Conservation (phyloP, 1,140 invertebrate species). For the Ganaspis sp. region DNA sequence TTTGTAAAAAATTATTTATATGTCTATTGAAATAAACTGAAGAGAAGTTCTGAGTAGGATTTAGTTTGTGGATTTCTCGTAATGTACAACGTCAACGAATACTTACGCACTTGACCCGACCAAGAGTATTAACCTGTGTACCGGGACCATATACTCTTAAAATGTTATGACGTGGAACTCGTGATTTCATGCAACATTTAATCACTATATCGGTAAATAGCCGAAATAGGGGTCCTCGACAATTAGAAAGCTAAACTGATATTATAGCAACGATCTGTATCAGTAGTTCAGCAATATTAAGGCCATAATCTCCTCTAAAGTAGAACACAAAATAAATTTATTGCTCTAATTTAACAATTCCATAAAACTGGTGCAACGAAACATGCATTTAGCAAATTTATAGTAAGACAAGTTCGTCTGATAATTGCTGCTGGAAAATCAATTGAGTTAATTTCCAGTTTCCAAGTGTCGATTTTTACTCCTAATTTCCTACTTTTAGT, state of each 20-base stretch:
- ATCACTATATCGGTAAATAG: conserved; percentile 73
- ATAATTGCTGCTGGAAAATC: too few relatives aligned
- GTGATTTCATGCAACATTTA: conserved; percentile 76
- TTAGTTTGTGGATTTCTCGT: too few relatives aligned
- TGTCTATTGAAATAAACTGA: too few relatives aligned
- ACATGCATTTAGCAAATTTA: too few relatives aligned
- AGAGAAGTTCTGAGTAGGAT: too few relatives aligned
- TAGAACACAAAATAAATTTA: not conserved
- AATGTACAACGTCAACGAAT: not conserved
- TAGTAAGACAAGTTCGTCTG: too few relatives aligned
- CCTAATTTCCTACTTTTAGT: too few relatives aligned
- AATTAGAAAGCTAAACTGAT: conserved; percentile 35
- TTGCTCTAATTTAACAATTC: not conserved
- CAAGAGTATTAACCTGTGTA: conserved; percentile 52
- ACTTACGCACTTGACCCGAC: conserved; percentile 47
- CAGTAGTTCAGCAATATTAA: conserved; percentile 33
- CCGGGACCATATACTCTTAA: conserved; percentile 63
- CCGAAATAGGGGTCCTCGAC: conserved; percentile 60
- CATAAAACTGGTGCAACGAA: not conserved
- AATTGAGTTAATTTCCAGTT: too few relatives aligned
- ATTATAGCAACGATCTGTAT: conserved; percentile 33
- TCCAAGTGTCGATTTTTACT: too few relatives aligned
- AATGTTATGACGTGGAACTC: conserved; percentile 75
- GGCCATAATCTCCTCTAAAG: not conserved
- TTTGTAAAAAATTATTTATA: too few relatives aligned